Base-by-base conservation (phyloP, 2,113 vertebrate species). In the Sinocyclocheilus rhinocerous region DNA sequence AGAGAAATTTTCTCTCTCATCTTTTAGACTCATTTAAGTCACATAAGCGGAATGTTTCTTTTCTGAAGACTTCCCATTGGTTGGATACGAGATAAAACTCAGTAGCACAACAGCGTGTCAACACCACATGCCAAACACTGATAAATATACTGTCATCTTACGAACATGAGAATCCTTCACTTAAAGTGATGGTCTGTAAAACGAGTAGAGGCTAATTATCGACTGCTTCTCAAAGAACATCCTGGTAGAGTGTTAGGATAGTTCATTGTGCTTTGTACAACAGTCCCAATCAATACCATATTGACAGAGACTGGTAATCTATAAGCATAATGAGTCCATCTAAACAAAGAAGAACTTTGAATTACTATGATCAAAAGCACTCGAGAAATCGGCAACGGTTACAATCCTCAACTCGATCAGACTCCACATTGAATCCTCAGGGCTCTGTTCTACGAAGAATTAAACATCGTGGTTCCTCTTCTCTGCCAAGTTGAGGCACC, bases 381-480 rank as follows among this genome's bases (percentile, higher is more conserved):
- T 65, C 9, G 55, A 42, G 55, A 81, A 70, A 85, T 81, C 39
- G 29, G 42, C 42, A 11, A 45, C 42, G 2, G 42, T 10, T 45
- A 10, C 1, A 42, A 80, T 79, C 39, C 59, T 70, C 67, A 67
- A 78, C 29, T 85, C 79, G 73, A 82, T 81, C 72, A 22, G 42
- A 45, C 9, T 45, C 42, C 9, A 45, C 9, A 45, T 45, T 45
- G 10, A 10, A 45, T 45, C 42, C 9, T 10, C 42, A 45, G 42
- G 42, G 42, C 7, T 42, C 8, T 45, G 10, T 11, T 11, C 9
- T 42, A 42, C 95, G 91, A 89, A 94, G 88, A 89, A 92, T 93
- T 92, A 85, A 85, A 82, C 73, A 59, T 67, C n/a, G 33, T n/a
- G 90, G 94, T 94, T 95, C 92, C 93, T 94, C 92, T 29, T 61